A percentile compares a stretch with the other conserved stretches of the same genome.
Evolutionary conservation across 2,113 vertebrate species (phyloP).

Genomic region (Uria aalge): DNA sequence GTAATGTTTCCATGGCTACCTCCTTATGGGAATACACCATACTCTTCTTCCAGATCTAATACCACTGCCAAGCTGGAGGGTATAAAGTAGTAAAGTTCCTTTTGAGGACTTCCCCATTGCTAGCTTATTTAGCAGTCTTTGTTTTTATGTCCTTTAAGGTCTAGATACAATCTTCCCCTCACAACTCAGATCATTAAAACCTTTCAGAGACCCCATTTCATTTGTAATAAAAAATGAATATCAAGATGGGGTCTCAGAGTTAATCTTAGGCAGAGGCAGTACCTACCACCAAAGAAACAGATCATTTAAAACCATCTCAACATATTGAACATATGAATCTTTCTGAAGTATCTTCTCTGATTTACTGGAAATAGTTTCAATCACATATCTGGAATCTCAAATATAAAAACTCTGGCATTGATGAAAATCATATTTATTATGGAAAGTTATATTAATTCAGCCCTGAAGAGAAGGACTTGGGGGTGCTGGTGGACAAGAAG

Average conservation of each 20-base stretch:
- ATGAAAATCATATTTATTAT: background rate
- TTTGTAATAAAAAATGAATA: background rate
- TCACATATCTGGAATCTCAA: background rate
- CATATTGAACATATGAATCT: background rate
- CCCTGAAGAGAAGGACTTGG: too few species aligned
- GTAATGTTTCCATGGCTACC: background rate
- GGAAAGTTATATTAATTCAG: background rate
- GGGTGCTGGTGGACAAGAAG: too few species aligned
- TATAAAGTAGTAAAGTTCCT: background rate
- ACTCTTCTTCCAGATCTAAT: background rate
- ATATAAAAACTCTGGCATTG: background rate
- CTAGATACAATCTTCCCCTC: background rate
- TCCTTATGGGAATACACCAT: background rate
- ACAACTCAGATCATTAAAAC: background rate
- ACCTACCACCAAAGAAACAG: background rate
- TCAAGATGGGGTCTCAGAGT: background rate
- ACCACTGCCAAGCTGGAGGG: background rate
- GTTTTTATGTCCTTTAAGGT: background rate
- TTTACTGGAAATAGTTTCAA: background rate
- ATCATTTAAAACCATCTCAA: background rate
- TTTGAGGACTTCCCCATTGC: background rate
- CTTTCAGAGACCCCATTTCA: background rate
- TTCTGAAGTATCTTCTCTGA: background rate
- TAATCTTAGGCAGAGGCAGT: background rate
- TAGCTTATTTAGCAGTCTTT: background rate